A percentile compares a stretch with the other conserved stretches of the same genome.
Conservation (phyloP, 2,113 vertebrate species). For the Scartelaos histophorus region DNA sequence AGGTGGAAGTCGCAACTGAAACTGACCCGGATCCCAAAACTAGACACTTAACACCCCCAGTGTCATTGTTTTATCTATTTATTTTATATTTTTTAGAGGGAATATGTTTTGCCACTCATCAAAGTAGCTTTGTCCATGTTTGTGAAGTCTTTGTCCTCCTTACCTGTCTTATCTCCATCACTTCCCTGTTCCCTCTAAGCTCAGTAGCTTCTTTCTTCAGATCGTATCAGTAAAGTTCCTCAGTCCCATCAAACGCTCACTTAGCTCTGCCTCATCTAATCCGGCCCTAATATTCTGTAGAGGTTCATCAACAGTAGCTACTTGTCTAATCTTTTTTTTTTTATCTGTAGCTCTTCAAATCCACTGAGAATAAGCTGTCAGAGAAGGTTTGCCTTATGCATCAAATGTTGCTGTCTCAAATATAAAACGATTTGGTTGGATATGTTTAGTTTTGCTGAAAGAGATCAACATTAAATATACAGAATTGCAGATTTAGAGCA, state of each 20-base stretch:
- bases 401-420: background rate
- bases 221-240: background rate
- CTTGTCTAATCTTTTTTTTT: no score
- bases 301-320: no score
- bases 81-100: no score
- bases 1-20: no score
- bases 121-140: no score
- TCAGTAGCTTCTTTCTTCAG: background rate
- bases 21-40: no score
- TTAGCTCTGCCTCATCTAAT: background rate
- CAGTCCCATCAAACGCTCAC: background rate
- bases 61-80: no score
- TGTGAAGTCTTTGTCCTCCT: no score
- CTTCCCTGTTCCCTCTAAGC: background rate
- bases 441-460: background rate
- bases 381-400: background rate
- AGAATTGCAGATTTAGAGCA: no score
- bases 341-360: background rate
- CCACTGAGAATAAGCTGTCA: background rate
- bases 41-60: no score
- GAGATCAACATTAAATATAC: background rate
- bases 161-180: slow-evolving; percentile 5
- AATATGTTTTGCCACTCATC: no score
- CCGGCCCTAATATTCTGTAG: background rate
- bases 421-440: background rate